Percentiles rank a stretch among this genome's conserved stretches.
Conservation (phyloP, 2,113 vertebrate genomes). For the Perccottus glenii region DNA sequence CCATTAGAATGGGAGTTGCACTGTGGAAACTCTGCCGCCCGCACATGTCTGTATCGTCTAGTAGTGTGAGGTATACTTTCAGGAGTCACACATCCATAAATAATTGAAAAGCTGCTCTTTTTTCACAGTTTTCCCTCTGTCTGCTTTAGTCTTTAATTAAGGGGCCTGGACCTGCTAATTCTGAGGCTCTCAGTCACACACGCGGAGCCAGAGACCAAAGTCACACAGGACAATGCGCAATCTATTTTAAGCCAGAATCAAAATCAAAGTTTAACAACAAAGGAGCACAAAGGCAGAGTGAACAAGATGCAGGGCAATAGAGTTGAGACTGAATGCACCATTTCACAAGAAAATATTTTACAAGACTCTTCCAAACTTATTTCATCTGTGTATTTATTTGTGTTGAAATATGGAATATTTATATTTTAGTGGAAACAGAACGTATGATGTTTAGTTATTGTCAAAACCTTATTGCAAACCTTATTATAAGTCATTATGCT, state of each 20-base stretch:
- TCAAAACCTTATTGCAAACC: too few species aligned
- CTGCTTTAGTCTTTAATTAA: constrained; percentile 72
- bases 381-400: too few species aligned
- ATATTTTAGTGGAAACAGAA: too few species aligned
- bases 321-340: too few species aligned
- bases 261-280: constrained; percentile 41
- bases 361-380: too few species aligned
- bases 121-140: constrained; percentile 38
- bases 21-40: not conserved
- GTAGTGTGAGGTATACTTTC: constrained; percentile 16
- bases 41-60: constrained; percentile 1
- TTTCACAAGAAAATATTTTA: too few species aligned
- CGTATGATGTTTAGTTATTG: too few species aligned
- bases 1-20: too few species aligned
- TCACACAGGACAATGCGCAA: constrained; percentile 40
- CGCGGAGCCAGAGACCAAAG: constrained; percentile 42
- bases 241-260: constrained; percentile 6
- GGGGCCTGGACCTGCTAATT: constrained; percentile 56
- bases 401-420: too few species aligned
- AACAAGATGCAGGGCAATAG: not conserved
- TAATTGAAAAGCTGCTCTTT: constrained; percentile 69
- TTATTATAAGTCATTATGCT: too few species aligned
- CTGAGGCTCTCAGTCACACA: constrained; percentile 38
- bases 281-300: constrained; percentile 3
- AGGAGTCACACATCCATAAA: constrained; percentile 58